Evolutionary conservation across 2,797 vertebrate genomes (phyloP).

Genomic region (Catharus ustulatus): DNA sequence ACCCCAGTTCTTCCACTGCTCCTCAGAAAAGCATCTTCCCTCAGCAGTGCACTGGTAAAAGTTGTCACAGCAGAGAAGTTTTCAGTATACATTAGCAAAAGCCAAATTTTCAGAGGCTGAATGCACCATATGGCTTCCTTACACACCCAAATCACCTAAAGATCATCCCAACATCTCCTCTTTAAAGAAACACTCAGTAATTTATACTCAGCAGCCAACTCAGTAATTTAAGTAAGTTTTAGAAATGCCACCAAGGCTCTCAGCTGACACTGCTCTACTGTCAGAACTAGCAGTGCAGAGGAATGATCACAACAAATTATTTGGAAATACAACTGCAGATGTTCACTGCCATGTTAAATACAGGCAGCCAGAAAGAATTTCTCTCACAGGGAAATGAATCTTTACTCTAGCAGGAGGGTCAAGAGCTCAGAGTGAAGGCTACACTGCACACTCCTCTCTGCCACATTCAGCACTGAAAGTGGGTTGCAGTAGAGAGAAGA

Average conservation of each 20-base stretch:
- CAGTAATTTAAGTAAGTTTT: background rate
- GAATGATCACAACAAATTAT: background rate
- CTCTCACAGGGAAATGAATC: background rate
- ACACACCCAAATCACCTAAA: background rate
- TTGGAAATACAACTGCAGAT: conserved; percentile 3
- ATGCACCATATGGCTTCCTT: background rate
- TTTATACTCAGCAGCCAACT: background rate
- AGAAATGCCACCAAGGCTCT: background rate
- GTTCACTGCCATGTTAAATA: background rate
- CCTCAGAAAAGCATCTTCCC: background rate
- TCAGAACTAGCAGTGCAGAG: background rate
- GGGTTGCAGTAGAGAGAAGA: background rate
- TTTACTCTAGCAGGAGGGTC: background rate
- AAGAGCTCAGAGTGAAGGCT: background rate
- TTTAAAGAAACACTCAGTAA: background rate
- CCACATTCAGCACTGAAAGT: background rate
- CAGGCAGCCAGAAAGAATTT: background rate
- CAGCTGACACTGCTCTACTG: background rate
- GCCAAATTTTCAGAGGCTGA: background rate
- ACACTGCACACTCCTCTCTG: background rate
- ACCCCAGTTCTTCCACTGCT: background rate
- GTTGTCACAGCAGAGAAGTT: background rate
- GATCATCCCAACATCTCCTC: background rate
- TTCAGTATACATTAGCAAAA: background rate
- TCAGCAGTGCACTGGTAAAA: background rate